Conservation (phyloP, 2,797 vertebrate genomes). For the Poecile montanus region DNA sequence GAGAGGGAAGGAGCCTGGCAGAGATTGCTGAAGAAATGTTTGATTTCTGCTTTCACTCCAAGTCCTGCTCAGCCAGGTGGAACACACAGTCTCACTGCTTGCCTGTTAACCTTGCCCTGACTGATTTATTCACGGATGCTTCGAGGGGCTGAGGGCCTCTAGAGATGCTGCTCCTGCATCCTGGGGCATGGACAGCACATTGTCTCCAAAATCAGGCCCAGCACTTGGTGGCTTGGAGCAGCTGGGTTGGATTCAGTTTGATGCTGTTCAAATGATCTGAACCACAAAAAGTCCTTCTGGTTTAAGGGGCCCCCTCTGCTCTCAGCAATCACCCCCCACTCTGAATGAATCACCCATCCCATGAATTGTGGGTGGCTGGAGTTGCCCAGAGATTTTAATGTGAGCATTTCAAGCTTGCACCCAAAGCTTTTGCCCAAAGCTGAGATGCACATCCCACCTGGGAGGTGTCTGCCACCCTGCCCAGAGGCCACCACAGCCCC, state of each 20-base stretch:
- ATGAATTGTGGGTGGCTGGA: neutral
- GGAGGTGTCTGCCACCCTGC: neutral
- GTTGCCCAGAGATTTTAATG: neutral
- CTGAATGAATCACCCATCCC: fast-evolving
- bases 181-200: neutral
- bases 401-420: neutral
- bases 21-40: constrained; percentile 26
- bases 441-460: neutral
- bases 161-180: neutral
- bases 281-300: neutral
- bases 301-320: neutral
- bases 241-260: neutral
- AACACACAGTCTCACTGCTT: neutral
- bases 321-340: neutral
- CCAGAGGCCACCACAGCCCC: neutral
- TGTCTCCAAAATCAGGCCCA: neutral
- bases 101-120: neutral
- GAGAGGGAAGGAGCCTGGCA: constrained; percentile 17
- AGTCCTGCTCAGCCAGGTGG: constrained; percentile 20
- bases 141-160: neutral
- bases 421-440: neutral
- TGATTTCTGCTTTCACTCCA: constrained; percentile 25
- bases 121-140: neutral
- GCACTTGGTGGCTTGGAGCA: neutral
- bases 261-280: neutral